Evolutionary conservation across 2,797 vertebrate genomes (phyloP), one percentile per base, ranked within the genome.

Genomic region (Lepilemur ruficaudatus): DNA sequence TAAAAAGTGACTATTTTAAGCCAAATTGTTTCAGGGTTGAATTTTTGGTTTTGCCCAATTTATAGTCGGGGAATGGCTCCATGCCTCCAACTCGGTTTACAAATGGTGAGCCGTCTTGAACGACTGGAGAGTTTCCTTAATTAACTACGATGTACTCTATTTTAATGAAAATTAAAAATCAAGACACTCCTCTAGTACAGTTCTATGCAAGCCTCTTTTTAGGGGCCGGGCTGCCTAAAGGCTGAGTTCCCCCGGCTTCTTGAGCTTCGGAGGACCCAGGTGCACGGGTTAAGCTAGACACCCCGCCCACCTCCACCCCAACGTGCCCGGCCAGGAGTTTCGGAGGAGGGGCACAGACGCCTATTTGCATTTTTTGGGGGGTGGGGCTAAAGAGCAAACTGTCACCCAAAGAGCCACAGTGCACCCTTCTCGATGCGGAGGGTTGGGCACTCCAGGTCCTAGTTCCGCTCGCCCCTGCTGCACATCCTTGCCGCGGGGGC

Each of bases 21-120:
- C 5, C 52, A 94, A 92, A 63, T 61, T 38, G 32, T 52, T 81
- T 94, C 10, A 6, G 20, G 5, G 30, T 69, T 84, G 38, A 43
- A 32, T 6, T 94, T 95, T 89, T 48, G 17, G n/a, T 59, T 95
- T 92, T 95, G 59, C 25, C 18, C 4, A 9, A 35, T 57, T 93
- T 72, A 25, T 70, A 82, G 52, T 59, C 69, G 48, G 5, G 18
- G 13, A 75, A 63, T 32, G n/a, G 2, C 18, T 95, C 7, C 30
- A 1, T 2, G 23, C 38, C 23, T 81, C 25, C 69, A 86, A 4
- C 8, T 89, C 5, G 11, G 9, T 50, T 85, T 82, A 32, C 63
- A 55, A 78, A 78, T 65, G 76, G 35, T 41, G 55, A 81, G 18
- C 10, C 4, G 7, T 75, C 70, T 65, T 11, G 18, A 89, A 32